phyloP scores from a whole-genome alignment of 2,113 vertebrate species.

The Potamarius usumacintae region DNA sequence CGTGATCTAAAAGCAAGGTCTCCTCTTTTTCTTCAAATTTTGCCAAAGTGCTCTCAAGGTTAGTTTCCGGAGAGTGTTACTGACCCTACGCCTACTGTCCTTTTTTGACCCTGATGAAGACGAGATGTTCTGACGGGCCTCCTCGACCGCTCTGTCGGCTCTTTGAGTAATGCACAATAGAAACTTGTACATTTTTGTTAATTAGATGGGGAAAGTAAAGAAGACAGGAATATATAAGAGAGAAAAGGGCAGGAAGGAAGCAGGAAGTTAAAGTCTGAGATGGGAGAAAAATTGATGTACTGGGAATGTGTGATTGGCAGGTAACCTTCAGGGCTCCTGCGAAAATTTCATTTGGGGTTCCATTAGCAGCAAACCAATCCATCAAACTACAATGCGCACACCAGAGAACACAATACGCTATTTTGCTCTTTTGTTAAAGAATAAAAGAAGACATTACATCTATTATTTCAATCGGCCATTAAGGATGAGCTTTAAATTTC shows the following conservation, averaged over 20 bases:
- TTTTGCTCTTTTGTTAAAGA: neutral
- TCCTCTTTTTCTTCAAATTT: neutral
- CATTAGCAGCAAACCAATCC: slow-evolving; percentile 21
- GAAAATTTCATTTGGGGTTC: slow-evolving; percentile 32
- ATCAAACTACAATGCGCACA: slow-evolving; percentile 26
- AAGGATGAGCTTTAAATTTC: neutral
- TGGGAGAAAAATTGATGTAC: neutral
- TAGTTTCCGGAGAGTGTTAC: neutral
- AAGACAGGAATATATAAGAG: neutral
- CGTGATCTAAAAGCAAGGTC: neutral
- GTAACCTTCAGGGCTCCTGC: slow-evolving; percentile 20
- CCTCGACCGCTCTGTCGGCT: neutral
- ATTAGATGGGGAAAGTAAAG: neutral
- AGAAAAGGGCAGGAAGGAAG: neutral
- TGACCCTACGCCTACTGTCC: neutral
- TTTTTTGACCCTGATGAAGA: neutral
- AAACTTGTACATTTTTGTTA: slow-evolving; percentile 20
- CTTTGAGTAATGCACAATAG: neutral
- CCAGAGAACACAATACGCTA: slow-evolving; percentile 4
- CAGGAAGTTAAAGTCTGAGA: neutral
- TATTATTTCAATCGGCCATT: neutral
- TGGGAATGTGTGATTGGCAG: slow-evolving; percentile 11
- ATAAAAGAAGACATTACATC: neutral
- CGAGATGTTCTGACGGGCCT: neutral
- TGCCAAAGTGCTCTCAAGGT: neutral